phyloP scores from a whole-genome alignment of 2,797 vertebrate genomes.

The Scomberomorus guttatus region DNA sequence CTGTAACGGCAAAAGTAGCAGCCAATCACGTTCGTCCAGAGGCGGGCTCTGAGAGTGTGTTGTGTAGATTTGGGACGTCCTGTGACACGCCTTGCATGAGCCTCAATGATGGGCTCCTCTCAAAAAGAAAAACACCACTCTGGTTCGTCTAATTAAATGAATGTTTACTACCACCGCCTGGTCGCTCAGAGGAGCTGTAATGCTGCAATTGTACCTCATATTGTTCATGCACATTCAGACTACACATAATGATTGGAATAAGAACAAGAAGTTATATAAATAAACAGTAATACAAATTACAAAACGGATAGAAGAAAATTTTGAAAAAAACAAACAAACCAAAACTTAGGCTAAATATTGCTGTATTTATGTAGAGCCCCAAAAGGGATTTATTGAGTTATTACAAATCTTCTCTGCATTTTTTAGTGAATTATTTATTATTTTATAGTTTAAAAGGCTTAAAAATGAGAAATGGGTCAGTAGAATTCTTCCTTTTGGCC shows the following conservation, averaged over 20 bases:
- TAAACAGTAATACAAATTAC: too few species aligned
- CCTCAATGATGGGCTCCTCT: background rate
- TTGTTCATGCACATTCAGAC: background rate
- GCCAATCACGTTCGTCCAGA: slow-evolving; percentile 49
- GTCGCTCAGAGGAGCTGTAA: background rate
- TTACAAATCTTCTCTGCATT: background rate
- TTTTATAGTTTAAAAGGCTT: background rate
- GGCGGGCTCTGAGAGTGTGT: slow-evolving; percentile 43
- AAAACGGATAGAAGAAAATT: too few species aligned
- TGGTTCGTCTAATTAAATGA: background rate
- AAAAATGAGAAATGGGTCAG: background rate
- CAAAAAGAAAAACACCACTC: background rate
- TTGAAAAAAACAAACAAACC: too few species aligned
- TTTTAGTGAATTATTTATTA: background rate
- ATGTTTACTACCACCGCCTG: slow-evolving; percentile 55
- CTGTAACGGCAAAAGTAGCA: accelerated
- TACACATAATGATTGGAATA: background rate
- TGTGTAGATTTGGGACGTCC: background rate
- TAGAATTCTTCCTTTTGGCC: background rate
- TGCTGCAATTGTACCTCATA: background rate
- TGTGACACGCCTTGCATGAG: slow-evolving; percentile 35
- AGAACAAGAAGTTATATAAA: too few species aligned
- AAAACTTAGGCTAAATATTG: too few species aligned
- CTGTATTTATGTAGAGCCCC: too few species aligned
- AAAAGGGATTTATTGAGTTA: too few species aligned